Evolutionary conservation across 1,140 invertebrate species (phyloP).

Genomic region (Oncopeltus fasciatus): DNA sequence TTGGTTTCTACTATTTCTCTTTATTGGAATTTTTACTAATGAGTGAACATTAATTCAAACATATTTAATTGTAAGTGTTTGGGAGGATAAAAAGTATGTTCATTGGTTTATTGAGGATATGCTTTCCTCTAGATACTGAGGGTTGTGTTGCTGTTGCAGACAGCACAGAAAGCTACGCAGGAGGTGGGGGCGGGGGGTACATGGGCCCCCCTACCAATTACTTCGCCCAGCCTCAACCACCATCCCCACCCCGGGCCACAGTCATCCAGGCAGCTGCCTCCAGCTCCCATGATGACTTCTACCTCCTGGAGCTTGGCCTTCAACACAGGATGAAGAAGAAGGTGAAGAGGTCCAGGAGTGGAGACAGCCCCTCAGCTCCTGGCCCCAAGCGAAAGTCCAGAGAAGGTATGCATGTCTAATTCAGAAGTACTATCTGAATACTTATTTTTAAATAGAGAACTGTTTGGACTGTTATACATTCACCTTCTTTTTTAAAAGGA

Average conservation of each 20-base stretch:
- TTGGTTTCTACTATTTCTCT: too few species aligned
- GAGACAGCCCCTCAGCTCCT: slow-evolving; percentile 29
- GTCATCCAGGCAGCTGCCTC: slow-evolving; percentile 62
- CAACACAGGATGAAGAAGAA: slow-evolving; percentile 58
- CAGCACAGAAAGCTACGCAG: neutral
- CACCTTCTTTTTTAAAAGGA: too few species aligned
- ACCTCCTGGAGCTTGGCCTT: slow-evolving; percentile 69
- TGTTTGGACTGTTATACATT: too few species aligned
- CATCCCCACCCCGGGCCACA: slow-evolving; percentile 45
- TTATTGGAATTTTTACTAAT: too few species aligned
- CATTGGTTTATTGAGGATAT: too few species aligned
- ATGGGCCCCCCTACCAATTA: slow-evolving; percentile 24
- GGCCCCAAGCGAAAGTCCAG: slow-evolving; percentile 77
- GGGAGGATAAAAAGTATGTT: too few species aligned
- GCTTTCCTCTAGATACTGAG: too few species aligned
- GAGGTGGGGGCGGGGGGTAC: slow-evolving; percentile 17
- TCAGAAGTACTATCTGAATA: too few species aligned
- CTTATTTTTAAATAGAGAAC: too few species aligned
- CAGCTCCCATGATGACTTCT: slow-evolving; percentile 63
- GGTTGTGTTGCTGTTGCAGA: too few species aligned
- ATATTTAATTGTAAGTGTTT: too few species aligned
- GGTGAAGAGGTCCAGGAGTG: slow-evolving; percentile 52
- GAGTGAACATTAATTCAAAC: too few species aligned
- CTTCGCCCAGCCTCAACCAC: slow-evolving; percentile 44
- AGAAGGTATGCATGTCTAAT: slow-evolving; percentile 68